Base-by-base conservation (phyloP, 2,113 vertebrate genomes). In the Cairina moschata region DNA sequence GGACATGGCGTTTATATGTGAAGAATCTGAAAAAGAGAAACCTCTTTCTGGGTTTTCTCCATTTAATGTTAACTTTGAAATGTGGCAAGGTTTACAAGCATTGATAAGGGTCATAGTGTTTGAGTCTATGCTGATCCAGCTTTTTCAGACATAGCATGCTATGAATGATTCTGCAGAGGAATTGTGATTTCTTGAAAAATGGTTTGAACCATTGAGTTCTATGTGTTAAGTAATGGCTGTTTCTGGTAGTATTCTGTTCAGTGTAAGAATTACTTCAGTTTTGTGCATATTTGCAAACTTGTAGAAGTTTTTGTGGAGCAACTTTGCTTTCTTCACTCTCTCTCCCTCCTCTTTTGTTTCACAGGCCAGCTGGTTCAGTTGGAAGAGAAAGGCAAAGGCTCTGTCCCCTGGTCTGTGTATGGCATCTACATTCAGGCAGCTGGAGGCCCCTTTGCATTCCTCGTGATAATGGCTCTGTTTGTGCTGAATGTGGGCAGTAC, bases 401-500 rank as follows among this genome's bases (percentile, higher is more conserved):
- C 98, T 1, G 98, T 99, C 58, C 98, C 98, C 48, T 99, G 98
- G 98, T 98, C 98, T 0, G 99, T 99, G 65, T 99, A 99, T 15
- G 97, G 97, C 18, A 96, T 97, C 63, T 99, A 99, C 94, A 99
- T 99, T 95, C 97, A 97, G 88, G 98, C 99, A 34, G 98, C 98
- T 13, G 99, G 99, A 66, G 99, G 99, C 11, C 98, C 98, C 22
- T 87, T 98, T 66, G 98, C 98, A 3, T 99, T 99, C 94, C 97
- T 99, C 12, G 58, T 99, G 93, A 99, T 99, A 88, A 98, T 99
- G 97, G 92, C 96, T 2, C 98, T 99, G 34, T 99, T 99, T 66
- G 93, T 99, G 77, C 95, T 99, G 71, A 99, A 99, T 11, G 98
- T 99, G 97, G 99, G 99, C 86, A 99, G 99, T 90, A 98, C 98